phyloP scores from a whole-genome alignment of 2,113 vertebrate genomes.

The Chinchilla lanigera region DNA sequence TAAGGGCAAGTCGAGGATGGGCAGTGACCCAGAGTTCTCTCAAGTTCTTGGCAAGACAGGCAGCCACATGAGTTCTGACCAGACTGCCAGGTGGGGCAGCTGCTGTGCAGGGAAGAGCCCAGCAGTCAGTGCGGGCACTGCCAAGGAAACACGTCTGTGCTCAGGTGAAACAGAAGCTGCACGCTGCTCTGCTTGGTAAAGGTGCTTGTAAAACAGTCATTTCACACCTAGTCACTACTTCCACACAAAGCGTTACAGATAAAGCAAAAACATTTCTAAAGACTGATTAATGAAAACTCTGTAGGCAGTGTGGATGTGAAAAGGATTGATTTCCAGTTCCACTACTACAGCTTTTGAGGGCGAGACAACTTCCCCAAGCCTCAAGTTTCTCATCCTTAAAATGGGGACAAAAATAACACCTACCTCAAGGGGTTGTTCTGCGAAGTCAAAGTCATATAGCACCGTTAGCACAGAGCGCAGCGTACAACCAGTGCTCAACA shows the following conservation, averaged over 20 bases:
- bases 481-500: background rate
- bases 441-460: background rate
- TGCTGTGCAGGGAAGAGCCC: accelerated
- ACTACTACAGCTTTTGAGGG: accelerated
- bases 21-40: background rate
- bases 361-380: background rate
- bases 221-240: background rate
- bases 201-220: background rate
- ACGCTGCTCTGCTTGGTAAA: background rate
- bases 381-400: no score
- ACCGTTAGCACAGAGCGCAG: accelerated
- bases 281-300: background rate
- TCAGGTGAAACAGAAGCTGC: background rate
- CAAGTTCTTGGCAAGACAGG: background rate
- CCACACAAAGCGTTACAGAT: background rate
- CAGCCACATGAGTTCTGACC: background rate
- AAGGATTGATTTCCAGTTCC: background rate
- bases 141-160: background rate
- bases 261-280: background rate
- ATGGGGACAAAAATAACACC: no score
- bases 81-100: background rate
- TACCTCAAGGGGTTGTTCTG: accelerated
- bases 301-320: background rate
- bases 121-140: background rate
- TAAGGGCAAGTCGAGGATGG: no score